Conservation (phyloP, 2,113 vertebrate species). For the Rhinolophus ferrumequinum region DNA sequence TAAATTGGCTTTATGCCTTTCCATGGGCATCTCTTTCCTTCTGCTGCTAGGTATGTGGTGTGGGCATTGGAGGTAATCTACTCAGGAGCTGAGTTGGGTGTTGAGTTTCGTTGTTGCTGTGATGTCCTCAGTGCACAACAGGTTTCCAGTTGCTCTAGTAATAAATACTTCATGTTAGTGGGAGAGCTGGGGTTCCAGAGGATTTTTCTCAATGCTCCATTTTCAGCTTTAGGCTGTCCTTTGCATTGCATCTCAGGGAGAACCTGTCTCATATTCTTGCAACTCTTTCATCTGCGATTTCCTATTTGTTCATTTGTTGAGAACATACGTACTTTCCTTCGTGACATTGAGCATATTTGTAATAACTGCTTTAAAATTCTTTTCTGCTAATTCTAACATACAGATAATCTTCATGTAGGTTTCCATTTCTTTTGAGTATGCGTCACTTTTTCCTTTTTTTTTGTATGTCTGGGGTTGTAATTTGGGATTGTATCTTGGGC, state of each 20-base stretch:
- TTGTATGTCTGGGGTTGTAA: background rate
- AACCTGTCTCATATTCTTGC: background rate
- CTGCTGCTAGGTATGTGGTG: background rate
- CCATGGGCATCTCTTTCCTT: background rate
- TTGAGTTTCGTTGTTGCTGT: background rate
- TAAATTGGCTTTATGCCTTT: background rate
- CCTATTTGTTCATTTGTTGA: background rate
- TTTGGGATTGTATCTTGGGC: slow-evolving; percentile 1
- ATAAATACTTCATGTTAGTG: background rate
- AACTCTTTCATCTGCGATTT: background rate
- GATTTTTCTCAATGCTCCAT: background rate
- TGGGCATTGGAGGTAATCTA: background rate
- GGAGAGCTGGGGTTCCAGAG: background rate
- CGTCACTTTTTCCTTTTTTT: background rate
- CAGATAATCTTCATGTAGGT: background rate
- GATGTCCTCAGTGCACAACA: background rate
- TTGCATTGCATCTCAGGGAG: background rate
- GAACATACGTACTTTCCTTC: background rate
- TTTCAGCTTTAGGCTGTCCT: background rate
- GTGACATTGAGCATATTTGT: background rate
- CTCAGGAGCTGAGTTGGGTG: background rate
- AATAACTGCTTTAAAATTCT: background rate
- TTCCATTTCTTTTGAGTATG: background rate
- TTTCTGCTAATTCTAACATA: background rate
- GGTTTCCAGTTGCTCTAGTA: background rate